phyloP scores from a whole-genome alignment of 2,797 vertebrate genomes.

The Petrocephalus sullivani region DNA sequence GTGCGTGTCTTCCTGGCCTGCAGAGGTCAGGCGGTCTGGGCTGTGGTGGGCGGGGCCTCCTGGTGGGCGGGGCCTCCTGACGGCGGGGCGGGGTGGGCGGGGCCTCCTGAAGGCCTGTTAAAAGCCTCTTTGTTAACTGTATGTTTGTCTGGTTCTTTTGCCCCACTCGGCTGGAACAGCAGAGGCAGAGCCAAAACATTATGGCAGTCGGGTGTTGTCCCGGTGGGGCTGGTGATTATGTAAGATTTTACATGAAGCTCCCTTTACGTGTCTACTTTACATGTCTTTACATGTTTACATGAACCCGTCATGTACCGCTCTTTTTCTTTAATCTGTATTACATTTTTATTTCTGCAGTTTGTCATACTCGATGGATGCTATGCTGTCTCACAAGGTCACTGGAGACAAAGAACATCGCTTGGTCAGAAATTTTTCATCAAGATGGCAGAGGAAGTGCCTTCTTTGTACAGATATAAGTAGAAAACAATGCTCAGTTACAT shows the following conservation, averaged over 20 bases:
- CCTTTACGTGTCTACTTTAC: too few species aligned
- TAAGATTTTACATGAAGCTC: not conserved
- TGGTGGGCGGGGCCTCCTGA: conserved; percentile 46
- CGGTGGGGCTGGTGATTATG: not conserved
- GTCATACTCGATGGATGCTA: too few species aligned
- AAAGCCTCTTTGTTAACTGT: conserved; percentile 62
- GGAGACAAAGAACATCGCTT: not conserved
- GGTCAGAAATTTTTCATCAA: not conserved
- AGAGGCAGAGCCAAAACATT: conserved; percentile 43
- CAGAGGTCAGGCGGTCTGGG: conserved; percentile 29
- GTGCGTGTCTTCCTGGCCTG: not conserved
- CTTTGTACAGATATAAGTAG: not conserved
- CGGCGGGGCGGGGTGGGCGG: conserved; percentile 36
- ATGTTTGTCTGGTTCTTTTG: conserved; percentile 58
- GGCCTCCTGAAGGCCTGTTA: conserved; percentile 49
- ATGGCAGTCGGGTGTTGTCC: conserved; percentile 44
- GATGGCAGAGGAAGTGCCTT: not conserved
- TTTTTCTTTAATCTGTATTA: not conserved
- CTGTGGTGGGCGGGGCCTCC: conserved; percentile 48
- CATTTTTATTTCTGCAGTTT: not conserved
- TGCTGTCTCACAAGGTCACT: too few species aligned
- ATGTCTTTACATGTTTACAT: not conserved
- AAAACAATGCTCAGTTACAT: not conserved
- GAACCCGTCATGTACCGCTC: too few species aligned
- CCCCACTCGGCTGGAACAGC: conserved; percentile 55